Evolutionary conservation across 2,113 vertebrate genomes (phyloP), one percentile per base, ranked within the genome.

Genomic region (Pteronura brasiliensis): DNA sequence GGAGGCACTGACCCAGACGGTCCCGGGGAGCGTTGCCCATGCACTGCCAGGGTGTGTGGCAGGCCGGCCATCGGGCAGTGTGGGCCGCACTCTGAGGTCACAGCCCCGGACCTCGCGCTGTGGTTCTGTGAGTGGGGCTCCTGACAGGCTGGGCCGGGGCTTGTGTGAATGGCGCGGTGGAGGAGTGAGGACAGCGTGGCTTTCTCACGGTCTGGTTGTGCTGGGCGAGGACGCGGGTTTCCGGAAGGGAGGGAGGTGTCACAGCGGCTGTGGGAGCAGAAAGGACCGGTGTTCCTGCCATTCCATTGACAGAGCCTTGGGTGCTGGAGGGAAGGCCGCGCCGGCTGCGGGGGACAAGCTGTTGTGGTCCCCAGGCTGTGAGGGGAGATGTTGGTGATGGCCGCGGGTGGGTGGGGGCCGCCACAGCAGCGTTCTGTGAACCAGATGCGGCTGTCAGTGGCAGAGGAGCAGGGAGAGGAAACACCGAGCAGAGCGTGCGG

Each of bases 121-220:
- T 20, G 21, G 27, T 29, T 34, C 76, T 72, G 34, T 79, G 12
- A 55, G 11, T 3, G 72, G 29, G 72, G 39, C 52, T 0, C 2
- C 42, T 11, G 18, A 23, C 27, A 12, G 13, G 3, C 0, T 12
- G 36, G 21, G 11, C 1, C 0, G 4, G 49, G 65, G 65, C 12
- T 34, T 34, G 27, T 5, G 59, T 21, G 57, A 27, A 21, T 9
- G 10, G 15, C 2, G 6, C 0, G 1, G 59, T 7, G 4, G 14
- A 8, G 61, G 57, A 49, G 31, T 2, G 8, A 57, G 57, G 17
- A 9, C 0, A 0, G 12, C 52, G 5, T 1, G 1, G 42, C 7
- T n/a, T 57, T 23, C 0, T 5, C 52, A 52, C 4, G 49, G 81
- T 29, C 10, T 10, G 10, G 21, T 34, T 17, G 39, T 2, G 4